Base-by-base conservation (phyloP, 92 coral and sea anemone species). In the Porites rus region DNA sequence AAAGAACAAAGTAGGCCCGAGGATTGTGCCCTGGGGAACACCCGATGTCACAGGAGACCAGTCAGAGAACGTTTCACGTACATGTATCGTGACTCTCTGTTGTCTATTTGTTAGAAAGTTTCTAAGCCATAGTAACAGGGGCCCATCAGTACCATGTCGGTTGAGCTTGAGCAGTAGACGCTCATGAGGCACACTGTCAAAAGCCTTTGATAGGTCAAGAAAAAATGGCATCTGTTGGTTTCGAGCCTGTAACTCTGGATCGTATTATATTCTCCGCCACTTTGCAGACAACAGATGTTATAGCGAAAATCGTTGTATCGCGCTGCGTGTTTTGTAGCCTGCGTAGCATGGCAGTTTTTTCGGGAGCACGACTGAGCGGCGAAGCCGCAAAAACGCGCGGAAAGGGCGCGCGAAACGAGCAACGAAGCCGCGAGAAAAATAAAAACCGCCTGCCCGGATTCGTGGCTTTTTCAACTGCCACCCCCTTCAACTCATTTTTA, bases 121-220 rank as follows among this genome's bases (percentile, higher is more conserved):
- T n/a, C n/a, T n/a, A n/a, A n/a, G n/a, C n/a, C 77, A 90, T 54
- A 19, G 21, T 61, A 90, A 74, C 25, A 90, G 63, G 8, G 77
- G 75, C n/a, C 82, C 90, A 62, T 75, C 74, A 67, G 72, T 85
- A 56, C 81, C 86, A 38, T 76, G 71, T 78, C 89, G 51, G 52
- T 69, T 67, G 10, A 89, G 80, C 58, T 80, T 89, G 28, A 89
- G 84, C n/a, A 80, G 82, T 24, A 80, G 81, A 24, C 87, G 81
- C n/a, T 86, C 71, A 72, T 79, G 93, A 10, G 87, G 87, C 63
- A 80, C 87, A 20, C 87, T 86, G 83, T 86, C 87, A 53, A 90
- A 90, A 16, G 90, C 93, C 77, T 73, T 86, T 24, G 90, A 50
- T 52, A 90, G 81, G 82, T 90, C 93, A 7, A 90, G 54, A 24